Percentiles rank a stretch among this genome's conserved stretches.
phyloP scores from a whole-genome alignment of 1,140 invertebrate genomes.

The Oedothorax gibbosus region DNA sequence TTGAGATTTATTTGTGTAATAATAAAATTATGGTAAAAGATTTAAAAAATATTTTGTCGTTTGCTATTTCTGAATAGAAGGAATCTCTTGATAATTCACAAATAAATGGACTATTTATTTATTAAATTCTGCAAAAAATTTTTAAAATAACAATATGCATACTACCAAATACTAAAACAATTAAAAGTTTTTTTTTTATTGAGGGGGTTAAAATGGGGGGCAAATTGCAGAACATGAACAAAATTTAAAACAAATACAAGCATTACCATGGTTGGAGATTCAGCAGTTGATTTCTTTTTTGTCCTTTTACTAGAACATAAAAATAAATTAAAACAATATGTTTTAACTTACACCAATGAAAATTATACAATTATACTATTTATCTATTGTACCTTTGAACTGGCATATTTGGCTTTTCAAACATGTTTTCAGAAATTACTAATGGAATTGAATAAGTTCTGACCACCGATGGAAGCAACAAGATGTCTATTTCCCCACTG shows the following conservation, averaged over 20 bases:
- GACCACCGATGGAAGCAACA: not conserved
- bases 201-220: too few relatives aligned
- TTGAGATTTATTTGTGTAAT: too few relatives aligned
- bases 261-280: slow-evolving; percentile 32
- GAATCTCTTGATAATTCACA: too few relatives aligned
- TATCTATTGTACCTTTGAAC: slow-evolving; percentile 26
- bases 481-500: slow-evolving; percentile 41
- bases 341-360: not conserved
- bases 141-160: too few relatives aligned
- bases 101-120: too few relatives aligned
- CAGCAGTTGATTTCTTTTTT: slow-evolving; percentile 36
- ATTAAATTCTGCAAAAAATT: too few relatives aligned
- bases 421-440: slow-evolving; percentile 2
- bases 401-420: slow-evolving; percentile 28
- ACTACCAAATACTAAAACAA: too few relatives aligned
- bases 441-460: slow-evolving; percentile 13
- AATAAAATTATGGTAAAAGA: too few relatives aligned
- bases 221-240: too few relatives aligned
- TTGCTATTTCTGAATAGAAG: too few relatives aligned
- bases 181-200: too few relatives aligned
- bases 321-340: not conserved
- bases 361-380: not conserved
- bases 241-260: not conserved
- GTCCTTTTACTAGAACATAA: slow-evolving; percentile 7
- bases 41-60: too few relatives aligned